These are phyloP conservation scores for Pyrrhia umbra DNA, from an alignment of 2,888 invertebrate genomes.

Conservation along the genomic window DNA sequence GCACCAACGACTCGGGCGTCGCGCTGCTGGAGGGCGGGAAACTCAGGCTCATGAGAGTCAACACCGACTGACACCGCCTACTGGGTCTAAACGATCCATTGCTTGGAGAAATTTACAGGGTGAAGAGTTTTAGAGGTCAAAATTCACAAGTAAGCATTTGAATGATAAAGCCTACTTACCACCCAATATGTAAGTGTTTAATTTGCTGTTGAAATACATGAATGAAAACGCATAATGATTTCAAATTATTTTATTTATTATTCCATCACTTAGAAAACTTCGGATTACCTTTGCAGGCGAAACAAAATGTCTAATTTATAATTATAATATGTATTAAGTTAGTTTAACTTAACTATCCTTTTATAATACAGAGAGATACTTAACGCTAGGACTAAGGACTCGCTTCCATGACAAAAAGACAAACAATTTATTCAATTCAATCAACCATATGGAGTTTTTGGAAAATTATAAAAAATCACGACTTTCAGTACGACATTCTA, in stretches of 20 bases:
- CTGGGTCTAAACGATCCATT: neutral
- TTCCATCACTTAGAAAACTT: constrained; percentile 73
- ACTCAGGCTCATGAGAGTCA: constrained; percentile 91
- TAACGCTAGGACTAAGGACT: constrained; percentile 51
- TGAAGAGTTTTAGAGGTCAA: neutral
- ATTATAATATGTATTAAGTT: constrained; percentile 55
- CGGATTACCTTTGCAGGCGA: constrained; percentile 55
- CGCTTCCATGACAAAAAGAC: constrained; percentile 55
- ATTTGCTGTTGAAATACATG: constrained; percentile 1
- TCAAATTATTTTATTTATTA: constrained; percentile 69
- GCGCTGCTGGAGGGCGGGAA: constrained; percentile 92
- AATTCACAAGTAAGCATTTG: neutral
- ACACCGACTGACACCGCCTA: constrained; percentile 68
- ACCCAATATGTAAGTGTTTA: neutral
- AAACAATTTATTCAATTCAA: constrained; percentile 28
- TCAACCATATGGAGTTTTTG: constrained; percentile 8
- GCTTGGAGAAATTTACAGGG: neutral
- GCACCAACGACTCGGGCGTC: constrained; percentile 93
- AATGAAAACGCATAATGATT: constrained; percentile 54
- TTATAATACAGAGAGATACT: constrained; percentile 62
- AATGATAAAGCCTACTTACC: neutral
- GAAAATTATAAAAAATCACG: constrained; percentile 10
- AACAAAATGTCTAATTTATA: constrained; percentile 54
- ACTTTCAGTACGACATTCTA: constrained; percentile 21
- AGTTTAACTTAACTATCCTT: constrained; percentile 56